These are phyloP conservation scores for Otolemur crassicaudatus DNA, from an alignment of 2,797 vertebrate genomes.

Conservation along the genomic window DNA sequence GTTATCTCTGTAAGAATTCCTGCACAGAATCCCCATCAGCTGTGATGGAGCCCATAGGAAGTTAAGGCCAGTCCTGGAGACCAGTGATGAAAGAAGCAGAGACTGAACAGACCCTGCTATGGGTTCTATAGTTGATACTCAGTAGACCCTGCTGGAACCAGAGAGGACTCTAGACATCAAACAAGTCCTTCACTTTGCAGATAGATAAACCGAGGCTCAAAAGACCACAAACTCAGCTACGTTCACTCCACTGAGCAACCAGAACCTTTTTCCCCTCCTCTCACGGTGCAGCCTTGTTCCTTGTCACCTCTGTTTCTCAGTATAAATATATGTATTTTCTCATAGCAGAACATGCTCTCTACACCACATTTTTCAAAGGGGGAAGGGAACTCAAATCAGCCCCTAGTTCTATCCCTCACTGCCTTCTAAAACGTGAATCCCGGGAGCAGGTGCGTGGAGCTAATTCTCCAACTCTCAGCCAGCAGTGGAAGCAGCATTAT, in stretches of 20 bases:
- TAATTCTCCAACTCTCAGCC: background rate
- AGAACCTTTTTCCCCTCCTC: background rate
- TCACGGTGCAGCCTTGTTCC: accelerated
- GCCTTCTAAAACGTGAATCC: background rate
- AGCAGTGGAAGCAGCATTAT: too few relatives aligned
- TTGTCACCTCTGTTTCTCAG: background rate
- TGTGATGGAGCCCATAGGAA: background rate
- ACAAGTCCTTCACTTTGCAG: background rate
- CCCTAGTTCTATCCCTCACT: background rate
- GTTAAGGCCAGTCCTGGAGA: background rate
- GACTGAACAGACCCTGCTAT: background rate
- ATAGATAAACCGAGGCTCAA: background rate
- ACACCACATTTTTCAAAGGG: background rate
- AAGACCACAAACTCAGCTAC: background rate
- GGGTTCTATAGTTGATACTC: background rate
- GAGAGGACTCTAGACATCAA: background rate
- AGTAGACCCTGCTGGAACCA: background rate
- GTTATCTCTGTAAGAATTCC: background rate
- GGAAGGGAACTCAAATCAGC: background rate
- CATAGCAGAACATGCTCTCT: background rate
- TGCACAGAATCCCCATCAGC: background rate
- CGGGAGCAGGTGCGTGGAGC: background rate
- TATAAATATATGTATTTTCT: background rate
- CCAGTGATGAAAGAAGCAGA: background rate
- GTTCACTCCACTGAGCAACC: background rate